phyloP scores from a whole-genome alignment of 1,140 invertebrate species.

The Aphelenchoides besseyi region DNA sequence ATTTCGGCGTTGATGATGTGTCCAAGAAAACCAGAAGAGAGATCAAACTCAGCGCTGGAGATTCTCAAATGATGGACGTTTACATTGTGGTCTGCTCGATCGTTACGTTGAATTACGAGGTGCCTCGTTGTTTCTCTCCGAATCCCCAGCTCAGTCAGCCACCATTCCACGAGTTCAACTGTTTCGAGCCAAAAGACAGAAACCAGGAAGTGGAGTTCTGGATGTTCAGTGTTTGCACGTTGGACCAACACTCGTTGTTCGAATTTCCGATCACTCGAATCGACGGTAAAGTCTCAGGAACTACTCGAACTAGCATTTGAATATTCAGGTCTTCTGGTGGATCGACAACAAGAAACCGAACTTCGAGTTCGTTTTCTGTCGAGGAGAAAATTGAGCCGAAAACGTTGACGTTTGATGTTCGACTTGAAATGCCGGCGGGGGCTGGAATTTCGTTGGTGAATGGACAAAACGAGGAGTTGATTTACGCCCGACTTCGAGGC shows the following conservation, averaged over 20 bases:
- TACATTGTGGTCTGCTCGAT: constrained; percentile 76
- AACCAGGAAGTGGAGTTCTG: constrained; percentile 84
- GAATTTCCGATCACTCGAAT: constrained; percentile 47
- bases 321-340: not conserved
- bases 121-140: constrained; percentile 64
- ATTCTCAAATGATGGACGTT: constrained; percentile 77
- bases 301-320: not conserved
- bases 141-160: constrained; percentile 67
- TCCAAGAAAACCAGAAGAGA: constrained; percentile 76
- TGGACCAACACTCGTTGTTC: constrained; percentile 77
- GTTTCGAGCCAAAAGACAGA: constrained; percentile 67
- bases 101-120: constrained; percentile 76
- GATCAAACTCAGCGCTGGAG: constrained; percentile 86
- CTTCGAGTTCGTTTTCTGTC: not conserved
- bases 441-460: constrained; percentile 81
- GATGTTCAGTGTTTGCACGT: constrained; percentile 78
- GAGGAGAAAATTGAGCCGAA: not conserved
- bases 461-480: constrained; percentile 74
- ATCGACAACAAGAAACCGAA: not conserved
- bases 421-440: constrained; percentile 67
- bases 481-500: constrained; percentile 71
- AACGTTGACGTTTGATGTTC: constrained; percentile 6
- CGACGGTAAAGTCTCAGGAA: not conserved
- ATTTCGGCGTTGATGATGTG: constrained; percentile 77
- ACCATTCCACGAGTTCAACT: constrained; percentile 41